Base-by-base conservation (phyloP, 2,113 vertebrate species). In the Podilymbus podiceps region DNA sequence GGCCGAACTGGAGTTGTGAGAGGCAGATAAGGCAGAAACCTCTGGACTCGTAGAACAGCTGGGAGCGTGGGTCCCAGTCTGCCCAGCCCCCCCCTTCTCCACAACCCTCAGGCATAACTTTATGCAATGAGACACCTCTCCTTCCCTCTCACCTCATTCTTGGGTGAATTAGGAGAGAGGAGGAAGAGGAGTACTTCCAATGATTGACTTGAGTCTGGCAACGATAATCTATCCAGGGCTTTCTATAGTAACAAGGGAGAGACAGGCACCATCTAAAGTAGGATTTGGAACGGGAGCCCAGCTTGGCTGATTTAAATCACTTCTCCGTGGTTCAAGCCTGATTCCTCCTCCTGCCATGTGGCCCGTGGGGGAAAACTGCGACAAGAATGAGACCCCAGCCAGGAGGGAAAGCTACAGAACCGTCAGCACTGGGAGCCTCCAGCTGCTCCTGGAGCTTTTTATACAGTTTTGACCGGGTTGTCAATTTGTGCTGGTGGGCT, bases 391-490 rank as follows among this genome's bases (percentile, higher is more conserved):
- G 71, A 92, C 38, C 31, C n/a, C 31, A 88, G 38, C 49, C 88
- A 80, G 71, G 18, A 91, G 8, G 13, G 35, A 96, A 88, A 89
- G 62, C 50, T 76, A 46, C 15, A 83, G 35, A 85, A 23, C 42
- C 18, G 15, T 46, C 78, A 59, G n/a, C 35, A 35, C 50, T 8
- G 11, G 28, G 28, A 95, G 49, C 21, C 69, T 92, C 69, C 91
- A 89, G 91, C 85, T 96, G 84, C 89, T 95, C 60, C 71, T 73
- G 62, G 31, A 94, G 31, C 24, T 89, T 93, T 89, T 96, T 69
- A n/a, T 72, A 77, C 22, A 79, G 46, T 90, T 95, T 86, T 90
- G 38, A 75, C 38, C 66, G 27, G 14, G 23, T 40, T 91, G 59
- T 76, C 75, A 80, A 19, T 63, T 88, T 86, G 63, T 90, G 75